Base-by-base conservation (phyloP, 2,888 invertebrate genomes). In the Molanna angustata region DNA sequence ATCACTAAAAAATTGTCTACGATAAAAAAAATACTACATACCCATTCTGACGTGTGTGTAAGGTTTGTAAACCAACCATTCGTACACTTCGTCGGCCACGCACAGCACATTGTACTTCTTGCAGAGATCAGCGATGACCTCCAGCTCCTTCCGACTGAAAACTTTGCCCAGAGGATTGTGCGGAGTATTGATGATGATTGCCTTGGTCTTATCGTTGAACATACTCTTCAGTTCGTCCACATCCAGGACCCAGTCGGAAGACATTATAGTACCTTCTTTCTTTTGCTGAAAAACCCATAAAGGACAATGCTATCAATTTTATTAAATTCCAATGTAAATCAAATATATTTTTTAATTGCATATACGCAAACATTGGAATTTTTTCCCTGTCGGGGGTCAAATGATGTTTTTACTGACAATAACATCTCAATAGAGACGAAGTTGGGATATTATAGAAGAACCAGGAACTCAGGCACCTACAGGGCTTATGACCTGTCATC, bases 101-200 rank as follows among this genome's bases (percentile, higher is more conserved):
- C 94, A 95, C 6, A 99, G 73, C 2, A 90, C 88, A 68, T 99
- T 88, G 80, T 93, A 88, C 66, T 96, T 92, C 67, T 88, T 89
- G 69, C 96, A 97, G 52, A 99, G 73, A 60, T 87, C 79, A 0
- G 95, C 95, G 61, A 99, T 90, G 58, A 82, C 66, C 61, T 83
- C 75, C 59, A 93, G 67, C 68, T 94, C 93, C 1, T 81, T 70
- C 27, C 66, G 61, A 0, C 79, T 81, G 65, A 86, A 89, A 3
- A 95, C 90, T 74, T 99, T 99, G 39, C 99, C 99, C 1, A 94
- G 70, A 0, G 99, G 99, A 73, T 99, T 99, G 71, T 99, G 92
- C 0, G 99, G 99, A 0, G 96, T 97, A 72, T 98, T 99, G n/a
- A 98, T 63, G 49, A 99, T 88, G 1, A 99, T 85, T 70, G 90